Percentiles rank a stretch among this genome's conserved stretches.
Evolutionary conservation across 1,140 invertebrate genomes (phyloP).

Genomic region (Eumeta japonica): DNA sequence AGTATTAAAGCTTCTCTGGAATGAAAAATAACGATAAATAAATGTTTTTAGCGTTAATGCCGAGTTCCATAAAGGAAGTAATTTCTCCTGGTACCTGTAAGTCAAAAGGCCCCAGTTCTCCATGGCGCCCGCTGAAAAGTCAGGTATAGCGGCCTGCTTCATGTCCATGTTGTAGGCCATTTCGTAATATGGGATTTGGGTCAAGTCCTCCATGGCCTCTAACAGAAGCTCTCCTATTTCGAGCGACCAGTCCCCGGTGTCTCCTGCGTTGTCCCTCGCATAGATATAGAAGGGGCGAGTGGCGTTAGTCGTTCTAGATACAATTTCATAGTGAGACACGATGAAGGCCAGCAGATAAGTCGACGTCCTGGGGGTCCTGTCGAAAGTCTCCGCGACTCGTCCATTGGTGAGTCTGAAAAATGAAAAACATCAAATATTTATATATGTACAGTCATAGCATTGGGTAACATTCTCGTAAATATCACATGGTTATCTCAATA

Average conservation of each 20-base stretch:
- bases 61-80: background rate
- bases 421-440: too few relatives aligned
- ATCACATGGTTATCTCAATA: too few relatives aligned
- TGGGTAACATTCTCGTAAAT: too few relatives aligned
- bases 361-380: constrained; percentile 72
- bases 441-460: too few relatives aligned
- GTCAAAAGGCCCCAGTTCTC: constrained; percentile 68
- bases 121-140: constrained; percentile 71
- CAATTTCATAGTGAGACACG: constrained; percentile 70
- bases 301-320: constrained; percentile 16
- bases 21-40: constrained; percentile 10
- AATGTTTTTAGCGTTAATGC: too few relatives aligned
- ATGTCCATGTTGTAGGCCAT: constrained; percentile 51
- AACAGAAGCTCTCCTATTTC: constrained; percentile 54
- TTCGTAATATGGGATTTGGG: constrained; percentile 51
- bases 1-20: constrained; percentile 40
- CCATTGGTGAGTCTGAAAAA: constrained; percentile 16
- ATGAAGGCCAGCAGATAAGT: constrained; percentile 86
- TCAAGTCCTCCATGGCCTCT: constrained; percentile 45
- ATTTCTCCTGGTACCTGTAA: constrained; percentile 57
- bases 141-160: constrained; percentile 71
- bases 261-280: constrained; percentile 65
- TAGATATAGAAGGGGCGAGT: constrained; percentile 65
- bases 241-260: constrained; percentile 62
- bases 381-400: constrained; percentile 32